A percentile compares a stretch with the other conserved stretches of the same genome.
Evolutionary conservation across 2,888 invertebrate species (phyloP).

Genomic region (Crioceris asparagi): DNA sequence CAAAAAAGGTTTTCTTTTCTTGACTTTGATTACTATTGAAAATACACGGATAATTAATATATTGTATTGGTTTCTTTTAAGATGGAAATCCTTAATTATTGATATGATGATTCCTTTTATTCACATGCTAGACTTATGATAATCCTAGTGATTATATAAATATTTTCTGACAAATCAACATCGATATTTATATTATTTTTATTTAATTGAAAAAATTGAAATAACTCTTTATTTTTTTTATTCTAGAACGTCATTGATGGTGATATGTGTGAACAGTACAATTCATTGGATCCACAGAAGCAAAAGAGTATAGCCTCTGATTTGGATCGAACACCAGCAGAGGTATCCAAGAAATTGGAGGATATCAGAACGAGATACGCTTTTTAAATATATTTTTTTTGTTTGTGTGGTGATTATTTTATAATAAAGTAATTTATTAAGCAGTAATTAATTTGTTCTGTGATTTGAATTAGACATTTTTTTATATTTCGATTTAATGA

Average conservation of each 20-base stretch:
- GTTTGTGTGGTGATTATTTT: slow-evolving; percentile 9
- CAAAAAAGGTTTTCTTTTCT: too few species aligned
- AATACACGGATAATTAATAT: too few species aligned
- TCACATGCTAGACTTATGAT: slow-evolving; percentile 36
- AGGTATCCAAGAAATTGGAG: slow-evolving; percentile 97
- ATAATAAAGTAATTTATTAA: neutral
- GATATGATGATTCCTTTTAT: slow-evolving; percentile 19
- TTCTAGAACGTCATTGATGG: slow-evolving; percentile 95
- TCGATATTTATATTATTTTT: slow-evolving; percentile 1
- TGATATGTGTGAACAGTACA: slow-evolving; percentile 97
- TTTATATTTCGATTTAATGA: too few species aligned
- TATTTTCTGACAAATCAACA: slow-evolving; percentile 4
- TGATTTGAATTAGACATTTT: too few species aligned
- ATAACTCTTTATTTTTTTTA: slow-evolving; percentile 18
- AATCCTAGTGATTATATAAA: slow-evolving; percentile 20
- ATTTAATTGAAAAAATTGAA: slow-evolving; percentile 1
- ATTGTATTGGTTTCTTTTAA: too few species aligned
- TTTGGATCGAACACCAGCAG: slow-evolving; percentile 88
- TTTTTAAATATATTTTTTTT: slow-evolving; percentile 54
- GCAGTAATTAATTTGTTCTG: too few species aligned
- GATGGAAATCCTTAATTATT: too few species aligned
- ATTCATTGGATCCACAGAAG: slow-evolving; percentile 85
- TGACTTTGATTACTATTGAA: too few species aligned
- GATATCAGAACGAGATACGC: slow-evolving; percentile 98
- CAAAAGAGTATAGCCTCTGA: slow-evolving; percentile 93